Conservation (phyloP, 2,113 vertebrate genomes). For the Chaetodon auriga region DNA sequence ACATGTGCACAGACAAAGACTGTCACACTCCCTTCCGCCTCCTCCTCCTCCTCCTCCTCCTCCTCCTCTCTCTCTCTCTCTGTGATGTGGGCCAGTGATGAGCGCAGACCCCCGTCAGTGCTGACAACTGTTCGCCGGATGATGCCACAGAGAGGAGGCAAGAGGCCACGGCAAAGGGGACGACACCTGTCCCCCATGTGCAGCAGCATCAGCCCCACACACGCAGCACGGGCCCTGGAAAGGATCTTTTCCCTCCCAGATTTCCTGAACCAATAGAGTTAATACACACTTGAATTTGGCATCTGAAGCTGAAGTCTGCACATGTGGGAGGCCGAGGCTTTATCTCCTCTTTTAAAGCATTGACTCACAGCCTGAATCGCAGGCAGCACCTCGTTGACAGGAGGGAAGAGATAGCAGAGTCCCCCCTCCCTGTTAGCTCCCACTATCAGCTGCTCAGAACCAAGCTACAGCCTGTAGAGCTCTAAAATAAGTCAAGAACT, state of each 20-base stretch:
- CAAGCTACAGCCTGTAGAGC: conserved; percentile 12
- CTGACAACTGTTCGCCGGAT: conserved; percentile 80
- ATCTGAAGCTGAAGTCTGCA: conserved; percentile 8
- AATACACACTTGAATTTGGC: conserved; percentile 31
- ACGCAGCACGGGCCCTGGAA: neutral
- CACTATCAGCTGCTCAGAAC: conserved; percentile 35
- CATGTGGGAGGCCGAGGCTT: conserved; percentile 44
- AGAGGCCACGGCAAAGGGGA: conserved; percentile 57
- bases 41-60: neutral
- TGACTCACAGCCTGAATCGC: conserved; percentile 52
- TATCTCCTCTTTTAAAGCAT: conserved; percentile 64
- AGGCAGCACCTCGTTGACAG: conserved; percentile 58
- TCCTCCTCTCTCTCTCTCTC: neutral
- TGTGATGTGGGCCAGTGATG: conserved; percentile 64
- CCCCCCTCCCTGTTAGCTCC: conserved; percentile 38
- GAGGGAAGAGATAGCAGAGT: conserved; percentile 49
- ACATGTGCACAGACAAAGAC: conserved; percentile 42
- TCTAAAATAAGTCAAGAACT: neutral
- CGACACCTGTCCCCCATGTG: conserved; percentile 65
- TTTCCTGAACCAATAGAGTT: neutral
- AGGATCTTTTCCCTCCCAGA: neutral
- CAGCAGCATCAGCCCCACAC: conserved; percentile 30
- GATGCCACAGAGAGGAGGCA: conserved; percentile 66
- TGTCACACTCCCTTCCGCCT: conserved; percentile 27
- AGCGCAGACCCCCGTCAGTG: conserved; percentile 72